A percentile compares a stretch with the other conserved stretches of the same genome.
These are phyloP conservation scores for Myioborus miniatus DNA, from an alignment of 2,797 vertebrate species.

Conservation along the genomic window DNA sequence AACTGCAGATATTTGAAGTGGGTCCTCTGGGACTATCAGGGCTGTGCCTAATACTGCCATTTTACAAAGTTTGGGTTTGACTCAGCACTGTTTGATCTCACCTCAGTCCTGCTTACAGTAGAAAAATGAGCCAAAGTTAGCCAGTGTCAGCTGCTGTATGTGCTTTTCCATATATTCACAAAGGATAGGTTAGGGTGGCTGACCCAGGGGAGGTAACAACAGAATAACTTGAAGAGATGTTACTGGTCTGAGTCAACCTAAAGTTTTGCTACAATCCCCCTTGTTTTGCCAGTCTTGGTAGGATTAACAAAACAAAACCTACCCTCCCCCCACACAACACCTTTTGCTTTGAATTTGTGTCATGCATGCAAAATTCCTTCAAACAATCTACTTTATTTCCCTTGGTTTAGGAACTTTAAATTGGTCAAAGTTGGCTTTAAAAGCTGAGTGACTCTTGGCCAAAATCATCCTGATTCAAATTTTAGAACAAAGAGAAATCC, in stretches of 20 bases:
- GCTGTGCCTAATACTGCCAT: neutral
- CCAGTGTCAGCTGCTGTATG: neutral
- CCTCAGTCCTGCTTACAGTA: neutral
- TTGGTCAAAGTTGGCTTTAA: neutral
- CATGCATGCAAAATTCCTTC: neutral
- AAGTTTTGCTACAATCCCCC: neutral
- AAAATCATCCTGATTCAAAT: neutral
- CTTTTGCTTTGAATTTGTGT: conserved; percentile 20
- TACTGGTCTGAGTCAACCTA: neutral
- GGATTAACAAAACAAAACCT: neutral
- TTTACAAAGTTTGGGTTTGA: neutral
- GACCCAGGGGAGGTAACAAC: neutral
- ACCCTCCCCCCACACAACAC: neutral
- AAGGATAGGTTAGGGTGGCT: neutral
- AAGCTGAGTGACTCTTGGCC: neutral
- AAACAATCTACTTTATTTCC: neutral
- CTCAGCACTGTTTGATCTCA: neutral
- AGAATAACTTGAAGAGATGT: neutral
- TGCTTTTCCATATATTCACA: neutral
- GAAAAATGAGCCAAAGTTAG: neutral
- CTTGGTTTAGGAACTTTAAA: neutral
- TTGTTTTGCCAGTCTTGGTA: neutral
- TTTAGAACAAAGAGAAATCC: conserved; percentile 18
- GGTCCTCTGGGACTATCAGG: neutral
- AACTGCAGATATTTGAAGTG: neutral